phyloP scores from a whole-genome alignment of 1,140 invertebrate genomes.

The Limonius californicus region DNA sequence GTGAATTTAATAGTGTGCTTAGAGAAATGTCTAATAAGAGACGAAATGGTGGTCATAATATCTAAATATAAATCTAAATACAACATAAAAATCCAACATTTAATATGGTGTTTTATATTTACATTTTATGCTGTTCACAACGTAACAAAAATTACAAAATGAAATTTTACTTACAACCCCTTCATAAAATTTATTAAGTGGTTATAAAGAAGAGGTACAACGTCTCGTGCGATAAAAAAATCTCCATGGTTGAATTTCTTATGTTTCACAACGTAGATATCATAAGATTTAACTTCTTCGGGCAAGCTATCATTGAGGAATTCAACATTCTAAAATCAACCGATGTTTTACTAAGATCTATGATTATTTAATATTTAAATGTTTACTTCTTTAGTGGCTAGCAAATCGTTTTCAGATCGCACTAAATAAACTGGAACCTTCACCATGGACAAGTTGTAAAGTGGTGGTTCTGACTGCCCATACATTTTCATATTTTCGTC shows the following conservation, averaged over 20 bases:
- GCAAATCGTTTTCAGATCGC: slow-evolving; percentile 44
- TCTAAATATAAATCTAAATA: too few species aligned
- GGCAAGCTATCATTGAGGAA: not conserved
- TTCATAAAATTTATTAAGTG: not conserved
- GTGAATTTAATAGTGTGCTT: too few species aligned
- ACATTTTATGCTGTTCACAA: too few species aligned
- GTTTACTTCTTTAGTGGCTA: slow-evolving; percentile 40
- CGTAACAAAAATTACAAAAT: too few species aligned
- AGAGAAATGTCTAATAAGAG: too few species aligned
- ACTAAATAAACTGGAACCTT: slow-evolving; percentile 47
- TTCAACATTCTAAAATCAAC: not conserved
- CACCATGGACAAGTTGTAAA: slow-evolving; percentile 52
- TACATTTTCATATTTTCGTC: slow-evolving; percentile 44
- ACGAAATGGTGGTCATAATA: too few species aligned
- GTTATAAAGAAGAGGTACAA: not conserved
- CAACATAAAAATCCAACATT: too few species aligned
- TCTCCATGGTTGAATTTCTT: slow-evolving; percentile 1
- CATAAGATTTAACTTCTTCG: not conserved
- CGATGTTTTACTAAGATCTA: not conserved
- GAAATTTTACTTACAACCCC: too few species aligned
- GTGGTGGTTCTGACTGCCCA: slow-evolving; percentile 50
- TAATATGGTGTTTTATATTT: too few species aligned
- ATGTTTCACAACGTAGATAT: slow-evolving; percentile 4
- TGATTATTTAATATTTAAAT: not conserved
- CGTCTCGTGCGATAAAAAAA: not conserved